A percentile compares a stretch with the other conserved stretches of the same genome.
Evolutionary conservation across 1,140 invertebrate genomes (phyloP).

Genomic region (Protaetia brevitarsis): DNA sequence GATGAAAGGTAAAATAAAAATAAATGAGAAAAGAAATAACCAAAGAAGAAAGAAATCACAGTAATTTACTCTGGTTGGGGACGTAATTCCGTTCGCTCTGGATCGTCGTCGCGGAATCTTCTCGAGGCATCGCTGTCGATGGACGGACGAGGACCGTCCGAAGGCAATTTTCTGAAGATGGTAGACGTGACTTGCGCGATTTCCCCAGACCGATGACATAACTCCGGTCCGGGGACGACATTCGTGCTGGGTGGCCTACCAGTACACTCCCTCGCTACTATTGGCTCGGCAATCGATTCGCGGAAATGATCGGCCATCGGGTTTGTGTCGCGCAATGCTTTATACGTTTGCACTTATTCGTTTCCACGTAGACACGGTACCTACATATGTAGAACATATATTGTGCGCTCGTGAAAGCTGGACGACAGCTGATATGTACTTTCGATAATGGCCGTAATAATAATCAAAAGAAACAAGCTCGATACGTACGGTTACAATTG

Average conservation of each 20-base stretch:
- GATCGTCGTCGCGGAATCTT: constrained; percentile 4
- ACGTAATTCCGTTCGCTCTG: constrained; percentile 15
- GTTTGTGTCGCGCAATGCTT: constrained; percentile 11
- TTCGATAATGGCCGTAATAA: background rate
- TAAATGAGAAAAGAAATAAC: background rate
- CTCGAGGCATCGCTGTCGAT: constrained; percentile 12
- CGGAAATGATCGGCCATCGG: constrained; percentile 33
- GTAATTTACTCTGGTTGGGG: constrained; percentile 14
- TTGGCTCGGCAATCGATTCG: constrained; percentile 32
- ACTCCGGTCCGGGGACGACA: constrained; percentile 4
- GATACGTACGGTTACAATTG: too few relatives aligned
- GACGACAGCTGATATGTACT: background rate
- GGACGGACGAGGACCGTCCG: constrained; percentile 8
- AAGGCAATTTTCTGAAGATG: constrained; percentile 12
- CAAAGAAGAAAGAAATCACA: background rate
- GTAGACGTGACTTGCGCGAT: constrained; percentile 12
- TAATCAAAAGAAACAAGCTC: too few relatives aligned
- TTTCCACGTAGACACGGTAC: too few relatives aligned
- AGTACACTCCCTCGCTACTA: constrained; percentile 26
- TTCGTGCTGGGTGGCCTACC: constrained; percentile 5
- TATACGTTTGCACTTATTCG: too few relatives aligned
- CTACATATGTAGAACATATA: background rate
- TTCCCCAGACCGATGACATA: constrained; percentile 17
- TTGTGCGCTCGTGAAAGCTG: background rate
- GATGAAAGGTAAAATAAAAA: background rate